Evolutionary conservation across 2,113 vertebrate genomes (phyloP).

Genomic region (Brachionichthys hirsutus): DNA sequence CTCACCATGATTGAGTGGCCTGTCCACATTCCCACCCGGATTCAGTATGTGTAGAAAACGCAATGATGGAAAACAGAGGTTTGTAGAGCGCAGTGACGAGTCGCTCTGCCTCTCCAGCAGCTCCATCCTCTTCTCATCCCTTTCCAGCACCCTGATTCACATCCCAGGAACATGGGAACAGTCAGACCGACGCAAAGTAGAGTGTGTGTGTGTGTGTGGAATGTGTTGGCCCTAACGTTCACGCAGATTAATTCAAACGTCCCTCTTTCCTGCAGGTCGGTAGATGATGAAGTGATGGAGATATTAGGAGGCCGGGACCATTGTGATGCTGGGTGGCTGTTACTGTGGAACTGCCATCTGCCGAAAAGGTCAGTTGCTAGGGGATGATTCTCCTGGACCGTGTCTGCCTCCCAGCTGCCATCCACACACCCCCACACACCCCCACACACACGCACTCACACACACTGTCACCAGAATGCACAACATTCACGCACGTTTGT

Average conservation of each 20-base stretch:
- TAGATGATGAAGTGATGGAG: slow-evolving; percentile 78
- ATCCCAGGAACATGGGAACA: slow-evolving; percentile 14
- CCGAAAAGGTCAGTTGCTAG: slow-evolving; percentile 80
- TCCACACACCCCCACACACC: slow-evolving; percentile 60
- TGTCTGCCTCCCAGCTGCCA: slow-evolving; percentile 82
- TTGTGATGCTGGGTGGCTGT: slow-evolving; percentile 79
- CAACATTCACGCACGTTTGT: slow-evolving; percentile 26
- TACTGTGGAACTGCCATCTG: slow-evolving; percentile 80
- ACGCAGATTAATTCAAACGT: slow-evolving; percentile 21
- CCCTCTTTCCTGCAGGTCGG: slow-evolving; percentile 52
- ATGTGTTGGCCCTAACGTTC: slow-evolving; percentile 1
- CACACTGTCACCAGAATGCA: slow-evolving; percentile 23
- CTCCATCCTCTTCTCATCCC: slow-evolving; percentile 42
- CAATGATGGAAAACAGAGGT: slow-evolving; percentile 63
- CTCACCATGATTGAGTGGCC: slow-evolving; percentile 67
- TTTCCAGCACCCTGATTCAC: neutral
- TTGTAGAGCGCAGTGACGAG: slow-evolving; percentile 43
- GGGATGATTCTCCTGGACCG: slow-evolving; percentile 75
- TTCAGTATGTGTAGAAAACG: slow-evolving; percentile 64
- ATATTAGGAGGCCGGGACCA: slow-evolving; percentile 76
- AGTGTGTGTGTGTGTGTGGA: slow-evolving; percentile 19
- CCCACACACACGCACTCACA: slow-evolving; percentile 32
- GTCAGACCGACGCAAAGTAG: too few species aligned
- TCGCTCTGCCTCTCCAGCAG: slow-evolving; percentile 24
- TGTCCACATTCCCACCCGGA: slow-evolving; percentile 70